Evolutionary conservation across 2,797 vertebrate genomes (phyloP).

Genomic region (Eptatretus atami): DNA sequence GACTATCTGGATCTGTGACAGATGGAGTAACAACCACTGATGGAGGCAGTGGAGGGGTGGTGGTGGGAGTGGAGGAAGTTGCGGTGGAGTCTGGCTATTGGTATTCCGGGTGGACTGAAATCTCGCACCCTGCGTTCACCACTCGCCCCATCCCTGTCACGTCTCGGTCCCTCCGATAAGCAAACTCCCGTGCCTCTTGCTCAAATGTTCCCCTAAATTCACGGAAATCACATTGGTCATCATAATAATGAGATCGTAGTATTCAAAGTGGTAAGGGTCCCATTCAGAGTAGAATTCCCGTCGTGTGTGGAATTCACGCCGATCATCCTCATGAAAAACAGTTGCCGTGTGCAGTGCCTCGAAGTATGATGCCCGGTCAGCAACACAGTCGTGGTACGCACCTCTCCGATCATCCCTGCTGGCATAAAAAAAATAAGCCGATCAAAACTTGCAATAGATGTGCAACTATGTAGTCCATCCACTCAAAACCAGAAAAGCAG

Average conservation of each 20-base stretch:
- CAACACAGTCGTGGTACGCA: conserved; percentile 54
- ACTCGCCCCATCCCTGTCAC: too few species aligned
- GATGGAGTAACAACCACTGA: too few species aligned
- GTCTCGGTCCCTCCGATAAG: too few species aligned
- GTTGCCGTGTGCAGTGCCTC: conserved; percentile 52
- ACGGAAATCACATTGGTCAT: conserved; percentile 20
- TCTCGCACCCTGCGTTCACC: too few species aligned
- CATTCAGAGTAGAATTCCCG: conserved; percentile 77
- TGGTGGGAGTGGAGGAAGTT: background rate
- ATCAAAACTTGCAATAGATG: too few species aligned
- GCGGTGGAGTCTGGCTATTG: background rate
- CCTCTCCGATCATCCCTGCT: conserved; percentile 58
- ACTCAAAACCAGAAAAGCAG: too few species aligned
- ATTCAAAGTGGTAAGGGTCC: conserved; percentile 51
- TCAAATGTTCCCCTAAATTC: too few species aligned
- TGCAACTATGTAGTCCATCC: too few species aligned
- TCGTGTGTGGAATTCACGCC: conserved; percentile 56
- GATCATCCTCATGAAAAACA: conserved; percentile 43
- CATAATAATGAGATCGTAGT: background rate
- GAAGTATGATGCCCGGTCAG: conserved; percentile 48
- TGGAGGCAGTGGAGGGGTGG: background rate
- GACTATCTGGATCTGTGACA: too few species aligned
- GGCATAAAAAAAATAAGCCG: background rate
- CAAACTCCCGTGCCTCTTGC: too few species aligned
- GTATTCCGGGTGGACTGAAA: too few species aligned